Conservation (phyloP, 2,888 invertebrate species). For the Yponomeuta evonymella region DNA sequence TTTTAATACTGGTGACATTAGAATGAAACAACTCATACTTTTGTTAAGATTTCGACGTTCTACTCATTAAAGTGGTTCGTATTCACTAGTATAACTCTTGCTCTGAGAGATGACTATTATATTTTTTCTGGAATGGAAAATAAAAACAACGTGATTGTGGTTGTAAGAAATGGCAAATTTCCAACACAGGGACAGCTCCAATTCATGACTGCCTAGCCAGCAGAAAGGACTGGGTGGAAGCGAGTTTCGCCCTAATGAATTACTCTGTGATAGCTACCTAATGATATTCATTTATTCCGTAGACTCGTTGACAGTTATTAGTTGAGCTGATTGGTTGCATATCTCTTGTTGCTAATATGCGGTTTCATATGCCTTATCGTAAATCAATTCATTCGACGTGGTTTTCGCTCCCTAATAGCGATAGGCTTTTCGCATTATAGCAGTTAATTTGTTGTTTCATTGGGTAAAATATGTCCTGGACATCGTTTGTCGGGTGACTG, state of each 20-base stretch:
- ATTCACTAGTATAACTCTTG: too few species aligned
- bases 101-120: too few species aligned
- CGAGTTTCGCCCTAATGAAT: background rate
- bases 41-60: too few species aligned
- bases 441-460: too few species aligned
- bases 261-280: background rate
- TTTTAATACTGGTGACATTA: too few species aligned
- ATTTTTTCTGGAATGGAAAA: too few species aligned
- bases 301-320: conserved; percentile 7
- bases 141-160: too few species aligned
- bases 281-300: conserved; percentile 6
- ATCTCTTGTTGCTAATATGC: background rate
- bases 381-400: background rate
- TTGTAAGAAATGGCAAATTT: background rate
- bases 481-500: too few species aligned
- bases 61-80: too few species aligned
- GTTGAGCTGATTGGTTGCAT: conserved; percentile 1
- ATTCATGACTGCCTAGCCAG: background rate
- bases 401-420: background rate
- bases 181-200: background rate
- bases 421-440: background rate
- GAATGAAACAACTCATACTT: too few species aligned
- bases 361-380: background rate
- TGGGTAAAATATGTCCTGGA: background rate
- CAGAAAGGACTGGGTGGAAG: background rate